Conservation (phyloP, 64 coral and sea anemone species). For the Montipora efflorescens region DNA sequence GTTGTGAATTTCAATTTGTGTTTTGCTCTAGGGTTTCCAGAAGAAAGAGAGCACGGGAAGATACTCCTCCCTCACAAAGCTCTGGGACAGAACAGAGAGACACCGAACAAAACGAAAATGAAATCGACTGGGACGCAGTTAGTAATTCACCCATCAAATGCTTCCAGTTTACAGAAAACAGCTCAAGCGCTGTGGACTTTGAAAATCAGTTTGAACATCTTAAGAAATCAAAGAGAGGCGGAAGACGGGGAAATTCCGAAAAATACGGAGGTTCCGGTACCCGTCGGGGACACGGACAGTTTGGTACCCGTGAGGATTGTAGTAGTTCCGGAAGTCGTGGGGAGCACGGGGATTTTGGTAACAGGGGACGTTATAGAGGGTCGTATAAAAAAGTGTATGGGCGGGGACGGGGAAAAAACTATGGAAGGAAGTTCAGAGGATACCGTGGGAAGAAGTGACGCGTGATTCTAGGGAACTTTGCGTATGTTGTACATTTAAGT, state of each 20-base stretch:
- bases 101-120: neutral
- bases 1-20: too few species aligned
- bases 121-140: slow-evolving; percentile 25
- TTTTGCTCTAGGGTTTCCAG: neutral
- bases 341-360: neutral
- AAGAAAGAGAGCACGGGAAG: neutral
- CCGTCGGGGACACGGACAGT: neutral
- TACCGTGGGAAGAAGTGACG: neutral
- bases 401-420: slow-evolving; percentile 23
- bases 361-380: slow-evolving; percentile 15
- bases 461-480: neutral
- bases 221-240: neutral
- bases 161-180: slow-evolving; percentile 33
- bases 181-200: slow-evolving; percentile 33
- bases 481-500: too few species aligned
- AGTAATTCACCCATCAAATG: slow-evolving; percentile 47
- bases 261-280: neutral
- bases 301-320: neutral
- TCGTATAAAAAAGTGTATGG: slow-evolving; percentile 43
- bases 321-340: neutral
- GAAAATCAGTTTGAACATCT: slow-evolving; percentile 53
- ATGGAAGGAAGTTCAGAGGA: slow-evolving; percentile 14
- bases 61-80: neutral
- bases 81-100: neutral
- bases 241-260: neutral